Conservation (phyloP, 2,113 vertebrate species). For the Tonatia bakeri region DNA sequence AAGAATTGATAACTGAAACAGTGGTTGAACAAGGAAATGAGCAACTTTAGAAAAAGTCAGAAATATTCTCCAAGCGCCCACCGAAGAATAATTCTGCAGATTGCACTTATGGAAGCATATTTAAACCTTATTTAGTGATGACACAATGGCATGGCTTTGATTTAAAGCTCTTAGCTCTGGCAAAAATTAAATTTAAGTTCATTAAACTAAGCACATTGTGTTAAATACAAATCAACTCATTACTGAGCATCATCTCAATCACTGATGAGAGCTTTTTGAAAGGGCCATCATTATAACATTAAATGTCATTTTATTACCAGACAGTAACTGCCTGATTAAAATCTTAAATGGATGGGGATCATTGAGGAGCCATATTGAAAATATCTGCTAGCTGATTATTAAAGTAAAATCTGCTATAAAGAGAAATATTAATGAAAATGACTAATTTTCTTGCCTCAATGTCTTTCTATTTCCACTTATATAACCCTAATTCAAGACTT, state of each 20-base stretch:
- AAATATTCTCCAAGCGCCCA: neutral
- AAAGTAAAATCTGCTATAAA: constrained; percentile 34
- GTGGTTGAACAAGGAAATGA: neutral
- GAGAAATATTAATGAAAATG: constrained; percentile 47
- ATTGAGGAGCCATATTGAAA: constrained; percentile 62
- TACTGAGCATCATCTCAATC: constrained; percentile 60
- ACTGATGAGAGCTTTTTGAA: constrained; percentile 62
- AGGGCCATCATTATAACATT: constrained; percentile 63
- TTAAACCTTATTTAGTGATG: constrained; percentile 23
- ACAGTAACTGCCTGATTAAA: constrained; percentile 66
- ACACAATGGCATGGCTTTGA: constrained; percentile 41
- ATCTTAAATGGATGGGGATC: constrained; percentile 57
- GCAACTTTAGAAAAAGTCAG: neutral
- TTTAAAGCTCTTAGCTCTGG: constrained; percentile 41
- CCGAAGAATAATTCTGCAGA: neutral
- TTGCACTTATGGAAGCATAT: neutral
- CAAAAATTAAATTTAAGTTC: constrained; percentile 66
- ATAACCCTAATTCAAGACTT: neutral
- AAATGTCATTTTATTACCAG: constrained; percentile 63
- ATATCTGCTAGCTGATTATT: constrained; percentile 46
- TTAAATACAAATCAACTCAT: constrained; percentile 70
- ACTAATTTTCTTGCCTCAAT: neutral
- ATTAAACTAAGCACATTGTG: constrained; percentile 62
- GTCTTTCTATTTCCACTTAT: neutral
- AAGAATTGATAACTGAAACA: neutral